Evolutionary conservation across 2,113 vertebrate genomes (phyloP).

Genomic region (Ophthalmolycus amberensis): DNA sequence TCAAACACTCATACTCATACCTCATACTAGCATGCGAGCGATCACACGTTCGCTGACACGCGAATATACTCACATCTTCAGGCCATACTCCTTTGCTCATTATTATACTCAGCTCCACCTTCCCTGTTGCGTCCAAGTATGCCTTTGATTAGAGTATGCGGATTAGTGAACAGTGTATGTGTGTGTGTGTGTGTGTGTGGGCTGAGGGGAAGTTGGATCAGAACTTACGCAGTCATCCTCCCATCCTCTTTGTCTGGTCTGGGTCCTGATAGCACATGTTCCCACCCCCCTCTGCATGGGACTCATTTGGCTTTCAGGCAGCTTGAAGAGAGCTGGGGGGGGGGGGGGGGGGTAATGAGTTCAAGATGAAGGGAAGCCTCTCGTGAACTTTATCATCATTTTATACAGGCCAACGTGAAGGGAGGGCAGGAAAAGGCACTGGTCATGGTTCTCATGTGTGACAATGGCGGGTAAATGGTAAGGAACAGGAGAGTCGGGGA

Average conservation of each 20-base stretch:
- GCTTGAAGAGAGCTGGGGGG: conserved; percentile 40
- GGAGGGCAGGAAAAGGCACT: conserved; percentile 4
- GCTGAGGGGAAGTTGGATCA: conserved; percentile 54
- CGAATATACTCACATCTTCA: conserved; percentile 31
- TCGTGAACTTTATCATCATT: conserved; percentile 28
- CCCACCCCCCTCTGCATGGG: conserved; percentile 61
- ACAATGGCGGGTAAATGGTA: conserved; percentile 6
- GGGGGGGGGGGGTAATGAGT: conserved; percentile 63
- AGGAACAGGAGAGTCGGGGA: neutral
- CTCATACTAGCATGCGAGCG: conserved; percentile 8
- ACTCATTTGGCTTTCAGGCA: conserved; percentile 71
- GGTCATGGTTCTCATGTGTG: conserved; percentile 12
- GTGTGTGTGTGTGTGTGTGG: conserved; percentile 4
- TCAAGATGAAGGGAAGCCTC: conserved; percentile 75
- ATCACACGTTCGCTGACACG: conserved; percentile 8
- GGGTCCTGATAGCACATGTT: conserved; percentile 60
- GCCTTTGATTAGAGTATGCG: conserved; percentile 63
- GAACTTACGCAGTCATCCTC: conserved; percentile 44
- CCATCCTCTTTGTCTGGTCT: conserved; percentile 36
- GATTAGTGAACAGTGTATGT: conserved; percentile 23
- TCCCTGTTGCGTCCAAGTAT: conserved; percentile 56
- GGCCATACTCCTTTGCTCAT: conserved; percentile 54
- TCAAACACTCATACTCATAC: conserved; percentile 41
- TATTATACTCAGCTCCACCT: conserved; percentile 45
- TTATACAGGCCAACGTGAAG: conserved; percentile 5